These are phyloP conservation scores for Choloepus hoffmanni DNA, from an alignment of 2,113 vertebrate species.

Conservation along the genomic window DNA sequence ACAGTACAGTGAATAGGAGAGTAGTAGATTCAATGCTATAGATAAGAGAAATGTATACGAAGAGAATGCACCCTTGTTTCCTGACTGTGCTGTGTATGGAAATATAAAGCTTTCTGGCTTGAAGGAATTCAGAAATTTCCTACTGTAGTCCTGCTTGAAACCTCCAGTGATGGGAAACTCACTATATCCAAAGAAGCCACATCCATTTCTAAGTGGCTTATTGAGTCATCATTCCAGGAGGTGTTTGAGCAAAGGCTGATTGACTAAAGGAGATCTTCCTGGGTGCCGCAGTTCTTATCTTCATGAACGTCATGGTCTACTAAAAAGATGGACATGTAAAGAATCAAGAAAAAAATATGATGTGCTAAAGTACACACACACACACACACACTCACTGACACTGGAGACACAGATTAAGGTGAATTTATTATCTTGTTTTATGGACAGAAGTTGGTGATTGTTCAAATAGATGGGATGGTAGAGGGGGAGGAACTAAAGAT, in stretches of 20 bases:
- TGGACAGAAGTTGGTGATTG: background rate
- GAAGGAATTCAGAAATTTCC: background rate
- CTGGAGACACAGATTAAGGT: background rate
- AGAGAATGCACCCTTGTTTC: background rate
- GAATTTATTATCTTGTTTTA: constrained; percentile 14
- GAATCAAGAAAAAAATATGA: constrained; percentile 27
- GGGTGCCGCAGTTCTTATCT: background rate
- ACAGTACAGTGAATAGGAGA: background rate
- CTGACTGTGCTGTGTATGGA: constrained; percentile 24
- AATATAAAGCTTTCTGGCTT: constrained; percentile 13
- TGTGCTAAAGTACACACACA: background rate
- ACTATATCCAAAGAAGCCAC: background rate
- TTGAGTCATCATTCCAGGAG: background rate
- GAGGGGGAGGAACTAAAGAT: background rate
- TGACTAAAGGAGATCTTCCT: background rate
- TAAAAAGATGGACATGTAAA: background rate
- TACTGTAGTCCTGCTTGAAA: background rate
- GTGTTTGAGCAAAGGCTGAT: constrained; percentile 10
- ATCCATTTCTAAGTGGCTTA: constrained; percentile 15
- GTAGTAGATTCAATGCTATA: background rate
- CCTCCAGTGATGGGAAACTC: background rate
- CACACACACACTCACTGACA: background rate
- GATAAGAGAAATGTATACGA: background rate
- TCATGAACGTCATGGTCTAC: background rate
- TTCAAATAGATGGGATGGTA: background rate